A percentile compares a stretch with the other conserved stretches of the same genome.
Conservation (phyloP, 2,888 invertebrate genomes). For the Pilophorus perplexus region DNA sequence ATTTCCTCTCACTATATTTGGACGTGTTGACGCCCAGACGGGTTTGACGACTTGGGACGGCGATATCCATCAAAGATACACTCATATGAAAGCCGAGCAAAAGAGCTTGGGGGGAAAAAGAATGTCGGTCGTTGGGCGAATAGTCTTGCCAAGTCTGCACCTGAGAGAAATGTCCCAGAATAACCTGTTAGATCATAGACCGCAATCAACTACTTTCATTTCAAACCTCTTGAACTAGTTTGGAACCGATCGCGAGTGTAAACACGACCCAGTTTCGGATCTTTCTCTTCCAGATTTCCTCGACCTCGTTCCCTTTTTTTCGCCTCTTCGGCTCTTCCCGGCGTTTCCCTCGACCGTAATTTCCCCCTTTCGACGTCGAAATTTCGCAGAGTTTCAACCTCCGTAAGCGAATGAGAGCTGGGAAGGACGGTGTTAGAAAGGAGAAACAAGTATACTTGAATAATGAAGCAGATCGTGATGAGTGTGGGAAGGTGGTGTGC, state of each 20-base stretch:
- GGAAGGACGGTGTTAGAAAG: background rate
- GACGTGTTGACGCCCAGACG: too few relatives aligned
- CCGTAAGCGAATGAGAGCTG: too few relatives aligned
- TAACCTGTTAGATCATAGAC: constrained; percentile 21
- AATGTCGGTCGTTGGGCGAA: too few relatives aligned
- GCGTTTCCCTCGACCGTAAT: background rate
- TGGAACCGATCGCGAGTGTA: constrained; percentile 3
- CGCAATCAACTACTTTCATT: constrained; percentile 22
- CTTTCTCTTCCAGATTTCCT: constrained; percentile 17
- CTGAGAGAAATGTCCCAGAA: constrained; percentile 22
- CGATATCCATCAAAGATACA: too few relatives aligned
- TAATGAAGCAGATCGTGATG: background rate
- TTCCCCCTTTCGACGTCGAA: background rate
- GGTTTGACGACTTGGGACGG: too few relatives aligned
- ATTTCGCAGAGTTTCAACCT: too few relatives aligned
- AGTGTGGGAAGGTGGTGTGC: background rate
- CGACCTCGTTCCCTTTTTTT: constrained; percentile 17
- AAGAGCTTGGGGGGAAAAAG: too few relatives aligned
- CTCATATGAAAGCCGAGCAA: too few relatives aligned
- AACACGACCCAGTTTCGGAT: constrained; percentile 22
- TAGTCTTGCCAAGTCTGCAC: too few relatives aligned
- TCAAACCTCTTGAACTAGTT: constrained; percentile 13
- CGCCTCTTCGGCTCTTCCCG: background rate
- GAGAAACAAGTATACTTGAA: background rate
- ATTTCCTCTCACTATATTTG: too few relatives aligned